Percentiles rank a stretch among this genome's conserved stretches.
phyloP scores from a whole-genome alignment of 2,113 vertebrate genomes.

The Poecilia latipinna region DNA sequence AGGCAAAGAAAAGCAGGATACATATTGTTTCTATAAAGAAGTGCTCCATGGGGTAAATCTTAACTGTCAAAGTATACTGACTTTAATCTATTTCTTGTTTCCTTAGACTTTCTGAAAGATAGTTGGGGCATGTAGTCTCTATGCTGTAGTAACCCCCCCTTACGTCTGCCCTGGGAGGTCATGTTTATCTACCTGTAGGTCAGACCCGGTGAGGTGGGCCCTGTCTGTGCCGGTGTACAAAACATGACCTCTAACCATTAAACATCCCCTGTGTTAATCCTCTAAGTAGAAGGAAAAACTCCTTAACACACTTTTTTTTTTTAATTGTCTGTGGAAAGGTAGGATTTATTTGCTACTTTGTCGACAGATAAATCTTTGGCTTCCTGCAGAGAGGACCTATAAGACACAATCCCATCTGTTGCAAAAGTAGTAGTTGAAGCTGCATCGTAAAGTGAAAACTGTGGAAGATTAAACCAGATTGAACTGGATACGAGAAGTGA shows the following conservation, averaged over 20 bases:
- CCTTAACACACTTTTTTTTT: slow-evolving; percentile 14
- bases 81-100: background rate
- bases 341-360: slow-evolving; percentile 43
- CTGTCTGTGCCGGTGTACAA: slow-evolving; percentile 46
- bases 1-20: slow-evolving; percentile 12
- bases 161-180: slow-evolving; percentile 18
- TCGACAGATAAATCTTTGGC: slow-evolving; percentile 45
- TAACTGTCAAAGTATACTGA: background rate
- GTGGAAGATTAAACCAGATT: no score
- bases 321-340: slow-evolving; percentile 28
- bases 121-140: slow-evolving; percentile 11
- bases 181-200: slow-evolving; percentile 26
- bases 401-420: slow-evolving; percentile 46
- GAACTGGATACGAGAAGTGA: no score
- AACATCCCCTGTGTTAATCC: slow-evolving; percentile 8
- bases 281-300: background rate
- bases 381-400: slow-evolving; percentile 34
- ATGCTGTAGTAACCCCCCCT: background rate
- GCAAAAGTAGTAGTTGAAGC: slow-evolving; percentile 44
- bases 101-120: slow-evolving; percentile 2
- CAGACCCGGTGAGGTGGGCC: slow-evolving; percentile 52
- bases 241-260: slow-evolving; percentile 32
- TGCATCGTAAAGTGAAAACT: background rate
- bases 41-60: slow-evolving; percentile 19
- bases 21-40: slow-evolving; percentile 35